phyloP scores from a whole-genome alignment of 2,888 invertebrate species.

The Calliscelio sp. region DNA sequence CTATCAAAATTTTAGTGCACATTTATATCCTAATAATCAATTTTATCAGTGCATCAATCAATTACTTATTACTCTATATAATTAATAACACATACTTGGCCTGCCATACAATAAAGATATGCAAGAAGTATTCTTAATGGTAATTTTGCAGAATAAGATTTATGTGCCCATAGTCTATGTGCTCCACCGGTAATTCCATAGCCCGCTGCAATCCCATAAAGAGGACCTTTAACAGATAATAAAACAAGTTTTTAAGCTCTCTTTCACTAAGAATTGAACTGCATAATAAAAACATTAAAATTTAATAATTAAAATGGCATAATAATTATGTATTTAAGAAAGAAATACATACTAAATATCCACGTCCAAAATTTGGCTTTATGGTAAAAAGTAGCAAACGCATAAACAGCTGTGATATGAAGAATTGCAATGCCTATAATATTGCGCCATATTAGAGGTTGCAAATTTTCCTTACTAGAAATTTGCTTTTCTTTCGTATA shows the following conservation, averaged over 20 bases:
- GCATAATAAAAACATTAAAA: too few relatives aligned
- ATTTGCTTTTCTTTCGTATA: not conserved
- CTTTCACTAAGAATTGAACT: too few relatives aligned
- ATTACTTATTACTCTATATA: not conserved
- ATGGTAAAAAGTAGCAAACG: slow-evolving; percentile 83
- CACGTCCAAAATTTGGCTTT: slow-evolving; percentile 86
- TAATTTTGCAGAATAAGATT: slow-evolving; percentile 92
- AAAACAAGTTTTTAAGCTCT: too few relatives aligned
- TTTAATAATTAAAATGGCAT: too few relatives aligned
- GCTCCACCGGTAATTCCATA: slow-evolving; percentile 96
- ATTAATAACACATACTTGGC: slow-evolving; percentile 89
- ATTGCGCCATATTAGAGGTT: slow-evolving; percentile 89
- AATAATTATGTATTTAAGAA: too few relatives aligned
- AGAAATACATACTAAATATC: slow-evolving; percentile 88
- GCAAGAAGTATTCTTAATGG: slow-evolving; percentile 92
- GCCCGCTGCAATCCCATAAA: slow-evolving; percentile 68
- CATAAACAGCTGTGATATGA: slow-evolving; percentile 86
- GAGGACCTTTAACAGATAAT: too few relatives aligned
- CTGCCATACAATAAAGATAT: slow-evolving; percentile 93
- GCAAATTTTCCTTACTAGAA: slow-evolving; percentile 68
- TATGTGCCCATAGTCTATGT: slow-evolving; percentile 97
- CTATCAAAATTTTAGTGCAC: too few relatives aligned
- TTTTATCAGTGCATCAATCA: too few relatives aligned
- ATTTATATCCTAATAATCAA: too few relatives aligned
- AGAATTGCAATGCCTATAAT: slow-evolving; percentile 87